Percentiles rank a stretch among this genome's conserved stretches.
phyloP scores from a whole-genome alignment of 64 coral and sea anemone genomes.

The Acropora tenuis region DNA sequence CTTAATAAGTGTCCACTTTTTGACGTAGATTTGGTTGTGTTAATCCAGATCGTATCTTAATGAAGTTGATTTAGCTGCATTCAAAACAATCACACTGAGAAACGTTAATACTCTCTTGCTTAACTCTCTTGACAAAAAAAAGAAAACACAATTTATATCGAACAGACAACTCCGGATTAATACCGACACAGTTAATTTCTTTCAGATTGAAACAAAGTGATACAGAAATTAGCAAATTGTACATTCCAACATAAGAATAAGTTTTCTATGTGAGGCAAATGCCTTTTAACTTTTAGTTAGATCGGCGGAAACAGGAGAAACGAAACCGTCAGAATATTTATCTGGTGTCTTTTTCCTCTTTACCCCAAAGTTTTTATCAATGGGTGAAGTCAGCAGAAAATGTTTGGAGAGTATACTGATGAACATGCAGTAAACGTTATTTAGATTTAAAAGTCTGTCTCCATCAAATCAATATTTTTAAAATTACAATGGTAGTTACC shows the following conservation, averaged over 20 bases:
- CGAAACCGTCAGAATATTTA: neutral
- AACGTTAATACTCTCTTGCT: conserved; percentile 23
- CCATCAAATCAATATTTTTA: too few relatives aligned
- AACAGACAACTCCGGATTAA: too few relatives aligned
- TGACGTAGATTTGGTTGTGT: neutral
- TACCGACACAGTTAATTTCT: too few relatives aligned
- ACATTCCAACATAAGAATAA: too few relatives aligned
- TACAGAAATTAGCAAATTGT: too few relatives aligned
- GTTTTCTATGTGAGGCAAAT: neutral
- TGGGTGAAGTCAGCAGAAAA: neutral
- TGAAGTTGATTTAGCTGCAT: conserved; percentile 8
- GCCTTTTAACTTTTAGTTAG: neutral
- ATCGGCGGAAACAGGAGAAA: neutral
- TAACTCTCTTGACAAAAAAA: neutral
- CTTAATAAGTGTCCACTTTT: neutral
- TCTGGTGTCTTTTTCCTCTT: neutral
- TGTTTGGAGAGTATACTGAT: neutral
- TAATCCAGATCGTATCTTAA: conserved; percentile 1
- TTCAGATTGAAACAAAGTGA: too few relatives aligned
- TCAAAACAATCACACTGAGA: conserved; percentile 22
- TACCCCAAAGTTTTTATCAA: neutral
- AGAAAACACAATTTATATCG: too few relatives aligned
- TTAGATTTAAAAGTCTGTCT: too few relatives aligned
- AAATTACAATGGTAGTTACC: too few relatives aligned
- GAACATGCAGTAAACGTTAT: neutral